Evolutionary conservation across 1,140 invertebrate species (phyloP).

Genomic region (Lordiphosa mommai): DNA sequence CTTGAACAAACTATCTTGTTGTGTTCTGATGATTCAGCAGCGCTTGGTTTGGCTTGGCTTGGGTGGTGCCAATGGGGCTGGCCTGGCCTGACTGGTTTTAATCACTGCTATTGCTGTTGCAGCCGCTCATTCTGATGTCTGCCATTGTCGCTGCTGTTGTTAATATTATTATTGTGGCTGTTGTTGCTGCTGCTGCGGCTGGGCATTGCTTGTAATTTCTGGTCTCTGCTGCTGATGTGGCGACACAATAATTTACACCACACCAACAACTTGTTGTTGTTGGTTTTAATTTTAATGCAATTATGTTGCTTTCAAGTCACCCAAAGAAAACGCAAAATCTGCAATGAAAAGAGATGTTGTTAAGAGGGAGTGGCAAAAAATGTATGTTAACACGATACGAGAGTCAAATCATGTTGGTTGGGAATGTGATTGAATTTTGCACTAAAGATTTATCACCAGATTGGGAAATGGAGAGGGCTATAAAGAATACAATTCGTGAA

Average conservation of each 20-base stretch:
- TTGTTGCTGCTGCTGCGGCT: conserved; percentile 29
- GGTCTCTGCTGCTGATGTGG: conserved; percentile 17
- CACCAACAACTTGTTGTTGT: conserved; percentile 13
- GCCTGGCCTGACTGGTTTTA: conserved; percentile 64
- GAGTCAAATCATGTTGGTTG: neutral
- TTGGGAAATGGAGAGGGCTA: too few species aligned
- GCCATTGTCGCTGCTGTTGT: conserved; percentile 58
- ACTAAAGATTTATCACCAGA: too few species aligned
- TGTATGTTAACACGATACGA: conserved; percentile 19
- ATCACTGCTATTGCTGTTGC: conserved; percentile 67
- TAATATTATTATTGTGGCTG: conserved; percentile 39
- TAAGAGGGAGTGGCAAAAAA: conserved; percentile 6
- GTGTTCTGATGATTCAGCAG: conserved; percentile 47
- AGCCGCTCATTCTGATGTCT: conserved; percentile 63
- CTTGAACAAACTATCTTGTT: conserved; percentile 28
- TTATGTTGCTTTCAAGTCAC: conserved; percentile 36
- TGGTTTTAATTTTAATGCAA: conserved; percentile 58
- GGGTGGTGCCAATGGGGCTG: conserved; percentile 59
- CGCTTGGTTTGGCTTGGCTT: conserved; percentile 17
- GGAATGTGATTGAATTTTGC: neutral
- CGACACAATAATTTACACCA: conserved; percentile 54
- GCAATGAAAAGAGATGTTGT: conserved; percentile 29
- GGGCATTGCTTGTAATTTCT: conserved; percentile 19
- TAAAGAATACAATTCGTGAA: too few species aligned
- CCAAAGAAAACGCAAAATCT: conserved; percentile 64